Conservation (phyloP, 2,888 invertebrate genomes). For the Tipula helvola region DNA sequence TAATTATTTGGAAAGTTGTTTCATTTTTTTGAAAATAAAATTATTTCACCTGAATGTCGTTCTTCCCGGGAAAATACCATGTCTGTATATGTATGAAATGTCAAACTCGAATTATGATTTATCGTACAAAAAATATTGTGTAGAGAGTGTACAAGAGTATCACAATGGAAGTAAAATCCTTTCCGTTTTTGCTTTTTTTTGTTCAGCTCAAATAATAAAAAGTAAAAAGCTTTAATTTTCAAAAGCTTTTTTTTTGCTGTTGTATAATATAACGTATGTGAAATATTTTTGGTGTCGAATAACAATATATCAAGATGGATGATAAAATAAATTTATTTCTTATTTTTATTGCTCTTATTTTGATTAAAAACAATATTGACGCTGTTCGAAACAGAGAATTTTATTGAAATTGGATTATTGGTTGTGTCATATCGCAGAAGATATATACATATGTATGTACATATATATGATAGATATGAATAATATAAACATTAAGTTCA, state of each 20-base stretch:
- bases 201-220: not conserved
- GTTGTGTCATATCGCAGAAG: not conserved
- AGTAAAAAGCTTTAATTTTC: not conserved
- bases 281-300: not conserved
- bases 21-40: not conserved
- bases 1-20: not conserved
- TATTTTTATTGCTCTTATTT: not conserved
- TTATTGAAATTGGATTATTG: not conserved
- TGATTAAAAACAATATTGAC: not conserved
- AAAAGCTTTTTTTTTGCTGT: not conserved
- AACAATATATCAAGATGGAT: not conserved
- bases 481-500: not conserved
- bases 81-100: not conserved
- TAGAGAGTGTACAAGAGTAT: too few species aligned
- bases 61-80: not conserved
- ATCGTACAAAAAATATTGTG: not conserved
- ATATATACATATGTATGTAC: not conserved
- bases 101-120: not conserved
- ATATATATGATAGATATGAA: not conserved
- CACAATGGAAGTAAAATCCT: not conserved
- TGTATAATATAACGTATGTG: not conserved
- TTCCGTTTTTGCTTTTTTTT: not conserved
- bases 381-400: not conserved
- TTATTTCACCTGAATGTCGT: not conserved
- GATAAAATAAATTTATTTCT: not conserved